Conservation (phyloP, 2,888 invertebrate genomes). For the Copidosoma aretas region DNA sequence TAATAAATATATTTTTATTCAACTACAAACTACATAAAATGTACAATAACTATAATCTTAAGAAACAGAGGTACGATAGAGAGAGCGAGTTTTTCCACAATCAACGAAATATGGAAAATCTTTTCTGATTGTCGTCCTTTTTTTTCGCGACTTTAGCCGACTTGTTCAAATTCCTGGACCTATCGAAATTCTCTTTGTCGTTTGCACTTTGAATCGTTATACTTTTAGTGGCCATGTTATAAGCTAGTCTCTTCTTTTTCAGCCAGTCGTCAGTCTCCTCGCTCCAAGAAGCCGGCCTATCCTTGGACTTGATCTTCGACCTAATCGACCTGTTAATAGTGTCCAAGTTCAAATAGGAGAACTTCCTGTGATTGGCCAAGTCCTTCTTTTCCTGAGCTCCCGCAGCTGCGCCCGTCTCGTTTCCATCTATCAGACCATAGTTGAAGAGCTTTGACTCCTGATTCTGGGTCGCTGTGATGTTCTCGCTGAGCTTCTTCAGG, state of each 20-base stretch:
- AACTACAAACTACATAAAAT: conserved; percentile 17
- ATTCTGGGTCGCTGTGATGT: conserved; percentile 51
- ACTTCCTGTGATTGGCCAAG: conserved; percentile 39
- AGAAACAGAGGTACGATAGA: conserved; percentile 9
- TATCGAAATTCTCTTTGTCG: conserved; percentile 53
- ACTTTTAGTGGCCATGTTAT: conserved; percentile 51
- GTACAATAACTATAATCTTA: neutral
- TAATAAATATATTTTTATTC: conserved; percentile 19
- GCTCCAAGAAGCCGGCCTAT: conserved; percentile 56
- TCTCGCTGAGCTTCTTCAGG: conserved; percentile 52
- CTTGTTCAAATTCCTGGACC: conserved; percentile 42
- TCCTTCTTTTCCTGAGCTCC: conserved; percentile 39
- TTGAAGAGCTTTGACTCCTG: conserved; percentile 54
- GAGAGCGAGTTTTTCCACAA: conserved; percentile 7
- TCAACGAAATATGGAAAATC: conserved; percentile 57
- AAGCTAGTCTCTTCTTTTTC: conserved; percentile 54
- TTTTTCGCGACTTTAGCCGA: conserved; percentile 44
- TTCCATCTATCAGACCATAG: conserved; percentile 56
- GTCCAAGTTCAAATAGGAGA: conserved; percentile 50
- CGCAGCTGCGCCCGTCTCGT: conserved; percentile 14
- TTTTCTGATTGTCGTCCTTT: conserved; percentile 47
- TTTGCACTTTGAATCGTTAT: conserved; percentile 40
- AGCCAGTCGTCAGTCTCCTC: conserved; percentile 56
- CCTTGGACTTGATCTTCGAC: conserved; percentile 41
- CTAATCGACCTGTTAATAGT: conserved; percentile 30